phyloP scores from a whole-genome alignment of 2,113 vertebrate genomes.

The Numida meleagris region DNA sequence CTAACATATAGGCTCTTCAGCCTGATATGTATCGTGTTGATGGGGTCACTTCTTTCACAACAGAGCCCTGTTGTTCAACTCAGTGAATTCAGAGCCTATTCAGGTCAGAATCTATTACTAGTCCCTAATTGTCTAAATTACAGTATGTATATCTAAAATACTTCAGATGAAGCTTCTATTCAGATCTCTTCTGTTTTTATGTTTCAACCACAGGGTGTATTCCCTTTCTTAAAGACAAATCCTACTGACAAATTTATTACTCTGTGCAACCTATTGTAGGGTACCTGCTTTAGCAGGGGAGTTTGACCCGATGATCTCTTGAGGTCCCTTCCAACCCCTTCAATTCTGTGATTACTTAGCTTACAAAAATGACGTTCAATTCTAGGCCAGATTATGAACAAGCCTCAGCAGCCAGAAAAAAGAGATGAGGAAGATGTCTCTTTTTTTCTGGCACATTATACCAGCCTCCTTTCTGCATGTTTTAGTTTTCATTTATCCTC shows the following conservation, averaged over 20 bases:
- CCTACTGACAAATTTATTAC: not conserved
- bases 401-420: not conserved
- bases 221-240: not conserved
- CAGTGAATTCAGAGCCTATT: not conserved
- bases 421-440: not conserved
- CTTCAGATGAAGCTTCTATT: not conserved
- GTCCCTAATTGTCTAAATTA: not conserved
- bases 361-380: not conserved
- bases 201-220: not conserved
- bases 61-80: not conserved
- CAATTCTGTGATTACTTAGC: not conserved
- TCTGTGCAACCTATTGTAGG: too few relatives aligned
- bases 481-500: not conserved
- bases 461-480: not conserved
- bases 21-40: not conserved
- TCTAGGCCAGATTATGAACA: not conserved
- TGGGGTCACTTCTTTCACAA: not conserved
- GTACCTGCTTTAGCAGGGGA: too few relatives aligned
- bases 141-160: not conserved
- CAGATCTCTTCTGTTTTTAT: not conserved
- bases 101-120: not conserved
- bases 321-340: too few relatives aligned
- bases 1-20: not conserved
- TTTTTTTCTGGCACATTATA: not conserved
- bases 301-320: too few relatives aligned